These are phyloP conservation scores for Myioborus melanocephalus DNA, from an alignment of 2,797 vertebrate species.

Conservation along the genomic window DNA sequence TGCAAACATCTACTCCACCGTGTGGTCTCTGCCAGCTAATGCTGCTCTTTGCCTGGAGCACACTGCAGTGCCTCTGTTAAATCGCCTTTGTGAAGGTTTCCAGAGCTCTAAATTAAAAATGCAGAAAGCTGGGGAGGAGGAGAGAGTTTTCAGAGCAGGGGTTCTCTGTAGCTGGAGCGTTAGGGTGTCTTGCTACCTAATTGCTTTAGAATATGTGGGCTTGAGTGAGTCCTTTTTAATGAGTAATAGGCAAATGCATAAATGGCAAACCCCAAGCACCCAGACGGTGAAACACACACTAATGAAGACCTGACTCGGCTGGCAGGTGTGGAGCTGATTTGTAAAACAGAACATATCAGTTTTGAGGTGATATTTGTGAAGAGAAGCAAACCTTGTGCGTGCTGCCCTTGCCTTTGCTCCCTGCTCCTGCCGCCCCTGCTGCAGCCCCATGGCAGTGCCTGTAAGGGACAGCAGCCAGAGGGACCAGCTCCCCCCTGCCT, in stretches of 20 bases:
- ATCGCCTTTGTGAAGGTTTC: slow-evolving; percentile 45
- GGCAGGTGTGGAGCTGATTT: background rate
- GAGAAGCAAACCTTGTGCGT: background rate
- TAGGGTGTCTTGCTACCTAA: slow-evolving; percentile 44
- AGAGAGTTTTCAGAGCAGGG: background rate
- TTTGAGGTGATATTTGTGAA: slow-evolving; percentile 2
- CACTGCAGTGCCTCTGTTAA: slow-evolving; percentile 28
- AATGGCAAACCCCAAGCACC: slow-evolving; percentile 1
- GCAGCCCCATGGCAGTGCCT: background rate
- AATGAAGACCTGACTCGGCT: slow-evolving; percentile 29
- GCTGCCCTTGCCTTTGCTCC: background rate
- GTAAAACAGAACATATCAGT: background rate
- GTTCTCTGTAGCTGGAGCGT: background rate
- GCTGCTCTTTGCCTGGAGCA: slow-evolving; percentile 42
- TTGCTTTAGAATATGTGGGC: slow-evolving; percentile 22
- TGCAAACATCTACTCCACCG: slow-evolving; percentile 68
- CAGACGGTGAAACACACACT: background rate
- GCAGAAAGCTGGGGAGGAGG: background rate
- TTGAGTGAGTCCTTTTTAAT: slow-evolving; percentile 24
- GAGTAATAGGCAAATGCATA: slow-evolving; percentile 11
- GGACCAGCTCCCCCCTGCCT: background rate
- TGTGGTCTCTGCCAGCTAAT: slow-evolving; percentile 65
- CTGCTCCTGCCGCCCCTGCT: background rate
- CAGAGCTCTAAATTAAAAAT: slow-evolving; percentile 39
- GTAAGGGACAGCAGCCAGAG: background rate